Base-by-base conservation (phyloP, 2,888 invertebrate genomes). In the Trachelus troglodyta region DNA sequence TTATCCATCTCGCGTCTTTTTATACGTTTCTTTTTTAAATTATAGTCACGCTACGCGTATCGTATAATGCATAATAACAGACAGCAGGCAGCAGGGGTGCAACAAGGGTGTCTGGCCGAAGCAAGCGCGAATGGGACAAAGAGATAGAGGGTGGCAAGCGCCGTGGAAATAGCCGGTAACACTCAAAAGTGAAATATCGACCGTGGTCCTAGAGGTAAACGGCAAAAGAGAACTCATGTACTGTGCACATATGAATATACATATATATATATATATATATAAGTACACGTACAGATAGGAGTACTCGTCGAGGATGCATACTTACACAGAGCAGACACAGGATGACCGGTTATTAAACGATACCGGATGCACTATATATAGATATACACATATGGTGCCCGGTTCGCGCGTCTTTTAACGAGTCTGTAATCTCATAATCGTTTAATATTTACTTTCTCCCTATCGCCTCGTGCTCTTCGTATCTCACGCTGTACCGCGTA, bases 321-420 rank as follows among this genome's bases (percentile, higher is more conserved):
- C 23, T 56, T 23, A 56, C 9, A 56, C 0, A 56, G 56, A 56
- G 56, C 56, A 75, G 75, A 75, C 77, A 77, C 77, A 75, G 77
- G 77, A 77, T 75, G 77, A 75, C 69, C 77, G 77, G 69, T 77
- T 77, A 75, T 77, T 77, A 77, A 74, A 69, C 75, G 77, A 77
- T 77, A 77, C 75, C 77, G 75, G 77, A 56, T 56, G 56, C 23
- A 56, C 15, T 23, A 56, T 56, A 56, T 23, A 56, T 23, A 12
- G 0, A 35, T 1, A 12, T 1, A 35, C 3, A 12, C 12, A 35
- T 11, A 23, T 56, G 56, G 9, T 56, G 56, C 56, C 6, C 0
- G 23, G 2, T 56, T 23, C 9, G 56, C 56, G 56, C 23, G 56
- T 23, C 56, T 56, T 56, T 56, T 56, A 56, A 56, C 56, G 56